phyloP scores from a whole-genome alignment of 2,797 vertebrate species.

The Propithecus deckenii region DNA sequence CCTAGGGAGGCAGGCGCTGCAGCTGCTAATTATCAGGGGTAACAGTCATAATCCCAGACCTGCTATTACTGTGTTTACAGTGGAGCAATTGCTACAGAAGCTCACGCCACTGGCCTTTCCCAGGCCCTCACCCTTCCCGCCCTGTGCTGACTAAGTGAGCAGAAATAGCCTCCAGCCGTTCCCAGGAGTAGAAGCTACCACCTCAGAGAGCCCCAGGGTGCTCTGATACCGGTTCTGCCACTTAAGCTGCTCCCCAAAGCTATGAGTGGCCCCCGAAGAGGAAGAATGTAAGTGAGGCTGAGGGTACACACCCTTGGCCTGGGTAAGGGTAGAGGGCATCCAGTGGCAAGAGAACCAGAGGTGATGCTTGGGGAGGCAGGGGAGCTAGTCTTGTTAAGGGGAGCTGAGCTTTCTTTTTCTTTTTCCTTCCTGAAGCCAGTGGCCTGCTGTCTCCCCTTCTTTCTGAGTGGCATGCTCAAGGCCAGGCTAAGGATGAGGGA shows the following conservation, averaged over 20 bases:
- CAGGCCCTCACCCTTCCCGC: slow-evolving; percentile 70
- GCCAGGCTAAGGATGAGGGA: not conserved
- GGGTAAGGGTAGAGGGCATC: not conserved
- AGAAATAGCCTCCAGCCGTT: slow-evolving; percentile 57
- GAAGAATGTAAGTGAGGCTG: not conserved
- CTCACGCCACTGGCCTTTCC: slow-evolving; percentile 73
- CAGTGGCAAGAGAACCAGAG: not conserved
- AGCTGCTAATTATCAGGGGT: slow-evolving; percentile 71
- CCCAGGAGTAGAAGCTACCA: slow-evolving; percentile 68
- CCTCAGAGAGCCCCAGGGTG: slow-evolving; percentile 29
- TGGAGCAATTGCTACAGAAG: slow-evolving; percentile 65
- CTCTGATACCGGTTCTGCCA: slow-evolving; percentile 65
- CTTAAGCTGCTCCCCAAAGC: slow-evolving; percentile 53
- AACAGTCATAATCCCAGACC: slow-evolving; percentile 56
- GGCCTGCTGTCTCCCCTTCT: not conserved
- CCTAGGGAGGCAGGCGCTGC: not conserved
- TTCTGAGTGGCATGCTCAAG: not conserved
- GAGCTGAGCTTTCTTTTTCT: not conserved
- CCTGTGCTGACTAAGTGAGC: slow-evolving; percentile 71
- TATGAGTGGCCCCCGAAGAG: slow-evolving; percentile 25
- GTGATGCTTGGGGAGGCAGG: not conserved
- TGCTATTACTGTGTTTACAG: slow-evolving; percentile 72
- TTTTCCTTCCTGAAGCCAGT: not conserved
- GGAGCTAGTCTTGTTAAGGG: not conserved
- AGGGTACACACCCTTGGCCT: not conserved